These are phyloP conservation scores for Furcula furcula DNA, from an alignment of 2,888 invertebrate species.

Conservation along the genomic window DNA sequence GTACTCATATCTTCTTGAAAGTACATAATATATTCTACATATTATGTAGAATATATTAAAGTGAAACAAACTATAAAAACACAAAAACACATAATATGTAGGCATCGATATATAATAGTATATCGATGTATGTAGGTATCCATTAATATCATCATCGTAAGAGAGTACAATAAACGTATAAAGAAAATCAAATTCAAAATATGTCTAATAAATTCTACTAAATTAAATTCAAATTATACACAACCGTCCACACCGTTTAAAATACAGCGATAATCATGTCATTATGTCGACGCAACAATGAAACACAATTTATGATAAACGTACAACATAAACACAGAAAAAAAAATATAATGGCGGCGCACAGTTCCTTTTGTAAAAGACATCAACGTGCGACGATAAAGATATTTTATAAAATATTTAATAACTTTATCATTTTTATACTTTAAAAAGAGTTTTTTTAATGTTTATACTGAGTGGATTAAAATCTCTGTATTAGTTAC, in stretches of 20 bases:
- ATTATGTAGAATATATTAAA: no score
- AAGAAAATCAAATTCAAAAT: background rate
- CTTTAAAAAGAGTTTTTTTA: background rate
- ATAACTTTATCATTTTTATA: background rate
- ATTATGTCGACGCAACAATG: background rate
- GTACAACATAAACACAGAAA: background rate
- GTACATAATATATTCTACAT: no score
- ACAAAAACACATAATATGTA: no score
- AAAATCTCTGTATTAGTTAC: no score
- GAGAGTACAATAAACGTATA: background rate
- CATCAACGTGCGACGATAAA: conserved; percentile 47
- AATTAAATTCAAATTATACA: no score
- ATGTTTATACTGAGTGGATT: background rate
- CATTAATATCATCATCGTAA: no score
- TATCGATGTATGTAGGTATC: no score
- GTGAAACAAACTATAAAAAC: no score
- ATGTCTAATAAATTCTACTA: background rate
- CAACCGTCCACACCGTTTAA: background rate
- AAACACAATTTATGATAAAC: background rate
- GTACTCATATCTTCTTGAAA: no score
- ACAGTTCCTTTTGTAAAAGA: conserved; percentile 51
- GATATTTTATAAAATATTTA: no score
- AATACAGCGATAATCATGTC: background rate
- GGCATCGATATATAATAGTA: no score
- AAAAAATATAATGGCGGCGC: conserved; percentile 13